phyloP scores from a whole-genome alignment of 2,113 vertebrate genomes.

The Hystrix brachyura region DNA sequence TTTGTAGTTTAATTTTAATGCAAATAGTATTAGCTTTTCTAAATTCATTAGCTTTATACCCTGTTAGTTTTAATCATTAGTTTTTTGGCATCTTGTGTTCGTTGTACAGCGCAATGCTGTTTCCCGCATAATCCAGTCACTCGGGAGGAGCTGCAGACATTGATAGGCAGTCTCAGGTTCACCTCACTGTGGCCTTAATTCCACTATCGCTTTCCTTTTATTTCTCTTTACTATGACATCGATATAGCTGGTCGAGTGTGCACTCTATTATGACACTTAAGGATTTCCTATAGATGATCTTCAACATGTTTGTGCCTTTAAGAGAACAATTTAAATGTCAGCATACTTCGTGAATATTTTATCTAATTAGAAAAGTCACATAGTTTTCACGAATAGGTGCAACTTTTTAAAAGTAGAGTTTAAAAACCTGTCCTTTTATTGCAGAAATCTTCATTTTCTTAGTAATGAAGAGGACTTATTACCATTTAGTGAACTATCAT shows the following conservation, averaged over 20 bases:
- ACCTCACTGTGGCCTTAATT: background rate
- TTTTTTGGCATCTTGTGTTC: background rate
- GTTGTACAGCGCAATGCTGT: background rate
- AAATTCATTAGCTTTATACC: background rate
- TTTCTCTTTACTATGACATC: background rate
- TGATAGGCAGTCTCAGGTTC: background rate
- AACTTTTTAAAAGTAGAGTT: background rate
- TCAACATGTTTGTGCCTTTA: background rate
- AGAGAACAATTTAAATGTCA: background rate
- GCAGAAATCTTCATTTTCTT: background rate
- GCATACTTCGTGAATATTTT: background rate
- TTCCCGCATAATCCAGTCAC: background rate
- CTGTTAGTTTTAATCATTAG: background rate
- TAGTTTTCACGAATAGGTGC: background rate
- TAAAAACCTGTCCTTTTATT: background rate
- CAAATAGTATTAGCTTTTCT: background rate
- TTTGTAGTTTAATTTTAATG: background rate
- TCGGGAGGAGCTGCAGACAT: fast-evolving
- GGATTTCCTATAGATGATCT: background rate
- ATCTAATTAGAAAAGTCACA: background rate
- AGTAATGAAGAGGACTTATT: background rate
- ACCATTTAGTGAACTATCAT: constrained; percentile 30
- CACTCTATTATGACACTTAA: background rate
- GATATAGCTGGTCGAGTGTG: background rate
- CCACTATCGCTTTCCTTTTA: background rate